phyloP scores from a whole-genome alignment of 2,113 vertebrate genomes.

The Leiothrix lutea region DNA sequence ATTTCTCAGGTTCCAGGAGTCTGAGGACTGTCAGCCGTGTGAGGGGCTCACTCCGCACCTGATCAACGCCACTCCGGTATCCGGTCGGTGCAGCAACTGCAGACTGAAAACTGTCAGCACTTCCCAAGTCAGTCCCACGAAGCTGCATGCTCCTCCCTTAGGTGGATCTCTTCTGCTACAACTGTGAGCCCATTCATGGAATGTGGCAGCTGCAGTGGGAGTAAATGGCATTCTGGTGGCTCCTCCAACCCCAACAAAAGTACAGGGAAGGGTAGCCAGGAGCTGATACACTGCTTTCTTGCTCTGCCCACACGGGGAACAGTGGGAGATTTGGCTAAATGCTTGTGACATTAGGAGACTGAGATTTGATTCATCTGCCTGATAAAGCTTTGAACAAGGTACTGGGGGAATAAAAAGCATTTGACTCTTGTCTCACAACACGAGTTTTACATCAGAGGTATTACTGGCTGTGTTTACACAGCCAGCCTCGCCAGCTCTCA shows the following conservation, averaged over 20 bases:
- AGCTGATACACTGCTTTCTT: background rate
- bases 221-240: background rate
- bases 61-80: background rate
- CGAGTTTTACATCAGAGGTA: background rate
- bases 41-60: background rate
- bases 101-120: constrained; percentile 7
- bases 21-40: background rate
- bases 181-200: background rate
- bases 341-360: background rate
- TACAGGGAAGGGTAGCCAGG: background rate
- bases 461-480: constrained; percentile 20
- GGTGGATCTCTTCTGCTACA: background rate
- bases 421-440: constrained; percentile 7
- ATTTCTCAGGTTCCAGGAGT: background rate
- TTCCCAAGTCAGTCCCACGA: background rate
- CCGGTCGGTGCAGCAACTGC: background rate
- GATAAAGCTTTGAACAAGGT: constrained; percentile 45
- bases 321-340: background rate
- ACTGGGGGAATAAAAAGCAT: background rate
- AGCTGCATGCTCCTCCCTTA: background rate
- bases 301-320: background rate
- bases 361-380: background rate
- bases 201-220: background rate
- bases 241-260: background rate
- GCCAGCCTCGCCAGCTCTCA: background rate